phyloP scores from a whole-genome alignment of 2,797 vertebrate genomes.

The Labroides dimidiatus region DNA sequence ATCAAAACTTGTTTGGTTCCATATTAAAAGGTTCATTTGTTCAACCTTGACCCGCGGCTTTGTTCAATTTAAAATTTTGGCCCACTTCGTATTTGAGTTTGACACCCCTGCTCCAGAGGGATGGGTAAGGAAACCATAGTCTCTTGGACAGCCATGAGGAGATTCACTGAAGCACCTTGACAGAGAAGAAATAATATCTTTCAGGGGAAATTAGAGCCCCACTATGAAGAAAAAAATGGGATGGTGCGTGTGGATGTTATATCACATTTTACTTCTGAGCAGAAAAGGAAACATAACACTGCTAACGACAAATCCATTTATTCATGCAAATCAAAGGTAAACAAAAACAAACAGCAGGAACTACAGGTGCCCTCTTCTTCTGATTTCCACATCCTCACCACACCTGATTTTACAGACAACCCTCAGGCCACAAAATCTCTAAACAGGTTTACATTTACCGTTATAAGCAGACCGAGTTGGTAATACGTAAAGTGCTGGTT shows the following conservation, averaged over 20 bases:
- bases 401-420: conserved; percentile 40
- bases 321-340: conserved; percentile 82
- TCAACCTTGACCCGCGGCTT: too few species aligned
- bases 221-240: conserved; percentile 39
- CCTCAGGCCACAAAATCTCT: conserved; percentile 19
- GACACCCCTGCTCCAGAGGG: conserved; percentile 7
- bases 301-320: conserved; percentile 79
- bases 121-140: conserved; percentile 32
- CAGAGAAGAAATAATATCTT: conserved; percentile 23
- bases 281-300: conserved; percentile 13
- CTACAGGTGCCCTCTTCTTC: conserved; percentile 35
- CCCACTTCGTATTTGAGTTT: too few species aligned
- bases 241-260: conserved; percentile 16
- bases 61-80: too few species aligned
- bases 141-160: conserved; percentile 27
- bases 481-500: conserved; percentile 42
- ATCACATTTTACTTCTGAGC: conserved; percentile 2
- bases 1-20: too few species aligned
- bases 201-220: conserved; percentile 41
- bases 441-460: conserved; percentile 35
- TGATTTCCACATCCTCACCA: conserved; percentile 50
- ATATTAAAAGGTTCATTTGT: too few species aligned
- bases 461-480: conserved; percentile 28
- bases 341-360: conserved; percentile 56
- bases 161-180: conserved; percentile 24